A percentile compares a stretch with the other conserved stretches of the same genome.
phyloP scores from a whole-genome alignment of 2,888 invertebrate genomes.

The Platycheirus albimanus region DNA sequence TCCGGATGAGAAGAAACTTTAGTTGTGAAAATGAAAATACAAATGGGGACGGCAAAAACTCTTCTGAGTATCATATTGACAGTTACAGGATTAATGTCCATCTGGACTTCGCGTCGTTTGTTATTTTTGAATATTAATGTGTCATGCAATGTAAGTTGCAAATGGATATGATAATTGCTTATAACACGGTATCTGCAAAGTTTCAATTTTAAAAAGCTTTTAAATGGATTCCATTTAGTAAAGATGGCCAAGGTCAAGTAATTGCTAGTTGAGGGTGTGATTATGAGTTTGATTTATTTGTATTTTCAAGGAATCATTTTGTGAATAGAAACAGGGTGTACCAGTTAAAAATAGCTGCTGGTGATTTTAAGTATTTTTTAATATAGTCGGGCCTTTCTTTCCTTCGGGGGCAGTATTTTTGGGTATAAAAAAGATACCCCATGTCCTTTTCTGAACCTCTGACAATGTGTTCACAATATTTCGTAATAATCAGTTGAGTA shows the following conservation, averaged over 20 bases:
- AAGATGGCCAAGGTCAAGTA: background rate
- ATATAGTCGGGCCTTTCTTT: too few relatives aligned
- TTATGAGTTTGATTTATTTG: background rate
- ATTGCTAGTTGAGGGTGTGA: background rate
- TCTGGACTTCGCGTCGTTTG: slow-evolving; percentile 7
- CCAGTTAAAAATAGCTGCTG: too few relatives aligned
- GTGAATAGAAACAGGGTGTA: too few relatives aligned
- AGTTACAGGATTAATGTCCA: background rate
- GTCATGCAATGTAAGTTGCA: background rate
- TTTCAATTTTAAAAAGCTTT: background rate
- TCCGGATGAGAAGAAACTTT: slow-evolving; percentile 1
- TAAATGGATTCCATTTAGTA: background rate
- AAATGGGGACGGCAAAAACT: background rate
- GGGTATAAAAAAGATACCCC: too few relatives aligned
- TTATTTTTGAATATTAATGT: slow-evolving; percentile 1
- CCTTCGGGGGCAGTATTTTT: too few relatives aligned
- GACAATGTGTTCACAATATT: too few relatives aligned
- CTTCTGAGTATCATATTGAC: slow-evolving; percentile 32
- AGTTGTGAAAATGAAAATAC: background rate
- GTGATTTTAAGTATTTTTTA: too few relatives aligned
- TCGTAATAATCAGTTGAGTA: too few relatives aligned
- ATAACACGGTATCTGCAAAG: slow-evolving; percentile 14
- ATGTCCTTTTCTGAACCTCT: too few relatives aligned
- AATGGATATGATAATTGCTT: background rate
- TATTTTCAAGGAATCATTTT: background rate